A percentile compares a stretch with the other conserved stretches of the same genome.
Conservation (phyloP, 2,113 vertebrate species). For the Pygoscelis antarcticus region DNA sequence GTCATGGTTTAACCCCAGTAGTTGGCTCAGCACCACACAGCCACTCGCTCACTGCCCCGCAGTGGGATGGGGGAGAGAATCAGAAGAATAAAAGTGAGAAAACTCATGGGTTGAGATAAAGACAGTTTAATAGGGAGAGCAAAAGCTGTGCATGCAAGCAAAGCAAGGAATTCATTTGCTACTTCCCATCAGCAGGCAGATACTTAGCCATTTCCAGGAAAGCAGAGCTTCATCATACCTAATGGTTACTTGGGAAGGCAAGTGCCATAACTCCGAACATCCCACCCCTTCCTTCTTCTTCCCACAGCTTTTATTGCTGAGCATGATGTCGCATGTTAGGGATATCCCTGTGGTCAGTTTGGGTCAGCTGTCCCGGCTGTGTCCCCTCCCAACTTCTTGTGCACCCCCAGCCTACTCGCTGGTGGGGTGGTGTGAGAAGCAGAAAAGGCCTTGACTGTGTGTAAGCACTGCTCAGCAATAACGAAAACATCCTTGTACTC, state of each 20-base stretch:
- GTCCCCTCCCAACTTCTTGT: background rate
- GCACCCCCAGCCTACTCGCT: background rate
- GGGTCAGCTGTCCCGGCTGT: background rate
- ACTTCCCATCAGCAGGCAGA: background rate
- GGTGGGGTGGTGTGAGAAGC: background rate
- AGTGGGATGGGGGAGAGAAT: background rate
- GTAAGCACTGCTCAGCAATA: background rate
- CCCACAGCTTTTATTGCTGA: background rate
- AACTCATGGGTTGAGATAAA: background rate
- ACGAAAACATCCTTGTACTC: background rate
- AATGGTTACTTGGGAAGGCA: background rate
- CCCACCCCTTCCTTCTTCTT: background rate
- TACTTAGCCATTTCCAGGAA: background rate
- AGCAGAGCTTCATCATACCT: rapidly evolving
- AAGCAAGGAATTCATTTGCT: background rate
- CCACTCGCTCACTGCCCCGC: rapidly evolving
- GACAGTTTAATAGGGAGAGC: background rate
- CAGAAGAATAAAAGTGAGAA: background rate
- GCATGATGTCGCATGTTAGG: rapidly evolving
- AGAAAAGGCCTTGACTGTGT: background rate
- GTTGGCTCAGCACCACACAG: background rate
- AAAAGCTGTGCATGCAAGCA: background rate
- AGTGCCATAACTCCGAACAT: rapidly evolving
- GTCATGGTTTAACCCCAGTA: background rate
- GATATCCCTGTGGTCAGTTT: background rate